A percentile compares a stretch with the other conserved stretches of the same genome.
Evolutionary conservation across 2,888 invertebrate genomes (phyloP).

Genomic region (Ligdia adustata): DNA sequence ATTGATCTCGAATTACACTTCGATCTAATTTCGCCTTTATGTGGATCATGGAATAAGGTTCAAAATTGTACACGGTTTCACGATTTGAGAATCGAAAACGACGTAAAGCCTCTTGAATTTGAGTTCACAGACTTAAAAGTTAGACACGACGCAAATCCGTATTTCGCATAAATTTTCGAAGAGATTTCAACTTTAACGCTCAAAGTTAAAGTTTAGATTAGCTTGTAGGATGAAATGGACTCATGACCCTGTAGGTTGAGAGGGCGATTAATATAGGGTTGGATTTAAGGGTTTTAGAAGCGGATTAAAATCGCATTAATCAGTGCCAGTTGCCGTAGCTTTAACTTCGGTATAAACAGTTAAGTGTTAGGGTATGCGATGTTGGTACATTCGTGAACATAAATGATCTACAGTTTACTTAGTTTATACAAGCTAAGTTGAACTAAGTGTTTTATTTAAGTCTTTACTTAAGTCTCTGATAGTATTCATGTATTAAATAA

Average conservation of each 20-base stretch:
- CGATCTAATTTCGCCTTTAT: constrained; percentile 52
- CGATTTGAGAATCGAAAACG: constrained; percentile 57
- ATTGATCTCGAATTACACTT: constrained; percentile 63
- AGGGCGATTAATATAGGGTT: constrained; percentile 79
- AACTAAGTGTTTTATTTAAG: too few relatives aligned
- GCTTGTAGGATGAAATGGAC: constrained; percentile 42
- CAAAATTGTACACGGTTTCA: constrained; percentile 32
- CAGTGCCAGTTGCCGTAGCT: constrained; percentile 84
- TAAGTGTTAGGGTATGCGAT: constrained; percentile 80
- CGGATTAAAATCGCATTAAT: constrained; percentile 89
- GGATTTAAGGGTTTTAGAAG: constrained; percentile 86
- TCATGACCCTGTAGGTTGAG: constrained; percentile 79
- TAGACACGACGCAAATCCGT: constrained; percentile 56
- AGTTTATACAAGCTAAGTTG: too few relatives aligned
- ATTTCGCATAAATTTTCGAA: constrained; percentile 42
- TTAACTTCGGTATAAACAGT: constrained; percentile 83
- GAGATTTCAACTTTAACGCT: constrained; percentile 46
- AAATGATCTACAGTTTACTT: too few relatives aligned
- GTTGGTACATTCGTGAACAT: too few relatives aligned
- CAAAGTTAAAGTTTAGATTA: constrained; percentile 55
- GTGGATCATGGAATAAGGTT: constrained; percentile 33
- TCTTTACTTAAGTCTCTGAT: too few relatives aligned
- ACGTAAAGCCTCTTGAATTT: constrained; percentile 70
- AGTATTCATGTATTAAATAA: too few relatives aligned
- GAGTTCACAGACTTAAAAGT: constrained; percentile 75